phyloP scores from a whole-genome alignment of 1,140 invertebrate species.

The Cyclargus thomasi region DNA sequence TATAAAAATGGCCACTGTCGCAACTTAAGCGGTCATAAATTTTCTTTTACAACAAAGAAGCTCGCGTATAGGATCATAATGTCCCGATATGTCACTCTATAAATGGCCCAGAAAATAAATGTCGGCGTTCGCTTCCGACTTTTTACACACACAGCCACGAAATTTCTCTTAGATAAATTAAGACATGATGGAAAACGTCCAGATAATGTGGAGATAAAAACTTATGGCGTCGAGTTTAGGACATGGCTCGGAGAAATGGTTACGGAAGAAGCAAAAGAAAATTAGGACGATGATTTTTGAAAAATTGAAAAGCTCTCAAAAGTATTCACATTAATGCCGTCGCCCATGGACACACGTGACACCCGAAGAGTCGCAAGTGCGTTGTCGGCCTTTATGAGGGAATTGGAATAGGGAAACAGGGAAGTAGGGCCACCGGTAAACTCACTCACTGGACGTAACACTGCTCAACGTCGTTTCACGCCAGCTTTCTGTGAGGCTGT shows the following conservation, averaged over 20 bases:
- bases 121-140: conserved; percentile 27
- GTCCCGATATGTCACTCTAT: conserved; percentile 33
- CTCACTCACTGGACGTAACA: too few species aligned
- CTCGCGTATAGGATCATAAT: conserved; percentile 27
- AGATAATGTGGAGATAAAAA: conserved; percentile 14
- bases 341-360: too few species aligned
- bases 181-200: conserved; percentile 10
- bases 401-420: too few species aligned
- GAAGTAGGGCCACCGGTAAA: too few species aligned
- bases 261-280: not conserved
- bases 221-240: not conserved
- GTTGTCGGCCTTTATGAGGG: too few species aligned
- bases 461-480: too few species aligned
- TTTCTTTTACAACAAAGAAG: conserved; percentile 25
- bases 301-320: too few species aligned
- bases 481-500: too few species aligned
- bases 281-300: too few species aligned
- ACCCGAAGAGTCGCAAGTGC: too few species aligned
- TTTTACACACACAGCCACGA: conserved; percentile 1
- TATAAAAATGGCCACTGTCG: not conserved
- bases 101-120: conserved; percentile 38
- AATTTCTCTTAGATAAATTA: conserved; percentile 10
- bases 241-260: not conserved
- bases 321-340: too few species aligned
- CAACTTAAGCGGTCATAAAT: conserved; percentile 21